Percentiles rank a stretch among this genome's conserved stretches.
phyloP scores from a whole-genome alignment of 2,888 invertebrate genomes.

The Euproctis similis region DNA sequence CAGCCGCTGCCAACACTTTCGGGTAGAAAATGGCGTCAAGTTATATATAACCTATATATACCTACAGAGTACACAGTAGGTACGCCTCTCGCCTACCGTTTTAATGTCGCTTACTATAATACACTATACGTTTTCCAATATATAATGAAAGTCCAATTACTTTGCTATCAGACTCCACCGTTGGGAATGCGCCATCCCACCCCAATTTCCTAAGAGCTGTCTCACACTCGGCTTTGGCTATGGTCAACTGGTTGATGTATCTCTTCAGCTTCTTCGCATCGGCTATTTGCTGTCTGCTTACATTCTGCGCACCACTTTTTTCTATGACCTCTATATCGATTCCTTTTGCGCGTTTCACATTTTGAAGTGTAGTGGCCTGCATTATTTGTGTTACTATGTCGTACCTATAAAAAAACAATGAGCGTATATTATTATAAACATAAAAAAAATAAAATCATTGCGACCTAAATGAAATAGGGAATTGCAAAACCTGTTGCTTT shows the following conservation, averaged over 20 bases:
- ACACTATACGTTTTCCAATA: too few species aligned
- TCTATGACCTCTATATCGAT: conserved; percentile 78
- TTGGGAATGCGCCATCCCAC: conserved; percentile 83
- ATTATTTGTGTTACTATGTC: conserved; percentile 94
- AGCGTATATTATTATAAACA: neutral
- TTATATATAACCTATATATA: too few species aligned
- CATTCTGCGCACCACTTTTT: conserved; percentile 68
- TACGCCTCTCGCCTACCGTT: too few species aligned
- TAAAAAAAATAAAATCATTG: too few species aligned
- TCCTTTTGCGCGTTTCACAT: conserved; percentile 90
- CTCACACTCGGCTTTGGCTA: conserved; percentile 89
- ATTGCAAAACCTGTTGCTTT: too few species aligned
- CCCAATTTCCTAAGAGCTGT: conserved; percentile 83
- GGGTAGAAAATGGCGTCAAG: too few species aligned
- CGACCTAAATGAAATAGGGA: too few species aligned
- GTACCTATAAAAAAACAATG: conserved; percentile 66
- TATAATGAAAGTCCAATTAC: too few species aligned
- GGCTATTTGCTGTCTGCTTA: conserved; percentile 85
- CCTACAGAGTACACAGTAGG: too few species aligned
- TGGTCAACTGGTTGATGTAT: conserved; percentile 87
- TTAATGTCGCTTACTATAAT: too few species aligned
- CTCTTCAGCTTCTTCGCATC: conserved; percentile 88
- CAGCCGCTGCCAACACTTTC: too few species aligned
- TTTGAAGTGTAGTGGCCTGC: conserved; percentile 94
- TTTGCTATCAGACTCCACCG: conserved; percentile 67